Evolutionary conservation across 2,113 vertebrate genomes (phyloP).

Genomic region (Taxidea taxus): DNA sequence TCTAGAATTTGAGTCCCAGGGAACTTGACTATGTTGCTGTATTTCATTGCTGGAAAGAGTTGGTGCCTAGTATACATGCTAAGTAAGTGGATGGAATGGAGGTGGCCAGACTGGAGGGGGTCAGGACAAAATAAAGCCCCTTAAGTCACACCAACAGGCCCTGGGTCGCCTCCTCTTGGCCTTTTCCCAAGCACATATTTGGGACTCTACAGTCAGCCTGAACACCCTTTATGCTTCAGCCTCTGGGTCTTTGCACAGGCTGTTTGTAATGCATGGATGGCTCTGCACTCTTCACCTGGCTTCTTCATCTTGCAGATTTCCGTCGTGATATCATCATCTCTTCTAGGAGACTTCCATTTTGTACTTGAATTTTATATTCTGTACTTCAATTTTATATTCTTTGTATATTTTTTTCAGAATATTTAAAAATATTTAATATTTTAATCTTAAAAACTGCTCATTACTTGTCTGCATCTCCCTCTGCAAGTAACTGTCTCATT

Average conservation of each 20-base stretch:
- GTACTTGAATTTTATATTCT: background rate
- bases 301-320: background rate
- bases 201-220: background rate
- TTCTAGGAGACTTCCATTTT: background rate
- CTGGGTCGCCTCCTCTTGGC: background rate
- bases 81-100: background rate
- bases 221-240: background rate
- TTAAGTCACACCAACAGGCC: background rate
- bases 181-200: background rate
- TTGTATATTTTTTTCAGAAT: background rate
- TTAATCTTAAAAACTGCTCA: background rate
- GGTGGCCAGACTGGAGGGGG: background rate
- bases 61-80: background rate
- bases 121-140: background rate
- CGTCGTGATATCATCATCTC: background rate
- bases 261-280: background rate
- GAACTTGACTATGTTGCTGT: background rate
- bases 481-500: background rate
- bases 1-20: background rate
- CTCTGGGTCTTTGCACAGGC: background rate
- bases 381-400: background rate
- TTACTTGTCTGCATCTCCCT: background rate
- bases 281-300: background rate
- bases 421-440: background rate
- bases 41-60: background rate